Evolutionary conservation across 2,797 vertebrate species (phyloP).

Genomic region (Apodemus agrarius): DNA sequence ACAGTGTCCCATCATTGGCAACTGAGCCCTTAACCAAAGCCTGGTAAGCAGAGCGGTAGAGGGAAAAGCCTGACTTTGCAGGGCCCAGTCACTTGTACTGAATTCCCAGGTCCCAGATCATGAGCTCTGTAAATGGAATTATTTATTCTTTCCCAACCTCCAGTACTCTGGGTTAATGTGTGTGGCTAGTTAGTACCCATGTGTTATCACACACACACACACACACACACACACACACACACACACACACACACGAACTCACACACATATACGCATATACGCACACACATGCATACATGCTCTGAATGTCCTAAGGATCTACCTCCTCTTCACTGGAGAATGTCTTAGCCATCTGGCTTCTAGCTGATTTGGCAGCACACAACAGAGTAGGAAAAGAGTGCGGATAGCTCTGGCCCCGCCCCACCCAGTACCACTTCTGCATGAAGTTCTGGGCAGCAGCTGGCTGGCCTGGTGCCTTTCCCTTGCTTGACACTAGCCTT

Average conservation of each 20-base stretch:
- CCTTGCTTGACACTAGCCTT: not conserved
- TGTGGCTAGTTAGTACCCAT: not conserved
- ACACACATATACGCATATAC: not conserved
- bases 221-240: not conserved
- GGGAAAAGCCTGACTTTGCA: not conserved
- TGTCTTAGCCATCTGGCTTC: not conserved
- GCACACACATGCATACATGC: not conserved
- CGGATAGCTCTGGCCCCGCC: not conserved
- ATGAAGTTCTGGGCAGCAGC: not conserved
- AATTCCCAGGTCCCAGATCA: slow-evolving; percentile 2
- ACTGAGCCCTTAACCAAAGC: not conserved
- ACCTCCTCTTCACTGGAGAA: not conserved
- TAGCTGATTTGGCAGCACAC: not conserved
- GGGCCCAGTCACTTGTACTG: not conserved
- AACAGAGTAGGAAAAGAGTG: not conserved
- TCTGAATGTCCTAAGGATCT: not conserved
- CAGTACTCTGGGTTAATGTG: not conserved
- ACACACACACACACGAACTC: too few relatives aligned
- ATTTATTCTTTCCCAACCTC: not conserved
- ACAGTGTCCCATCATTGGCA: not conserved
- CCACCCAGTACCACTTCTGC: not conserved
- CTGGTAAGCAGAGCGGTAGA: not conserved
- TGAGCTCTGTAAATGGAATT: not conserved
- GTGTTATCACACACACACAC: not conserved
- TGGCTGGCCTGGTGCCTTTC: not conserved